Evolutionary conservation across 1,140 invertebrate species (phyloP), one percentile per base, ranked within the genome.

Genomic region (Drosophila punjabiensis): DNA sequence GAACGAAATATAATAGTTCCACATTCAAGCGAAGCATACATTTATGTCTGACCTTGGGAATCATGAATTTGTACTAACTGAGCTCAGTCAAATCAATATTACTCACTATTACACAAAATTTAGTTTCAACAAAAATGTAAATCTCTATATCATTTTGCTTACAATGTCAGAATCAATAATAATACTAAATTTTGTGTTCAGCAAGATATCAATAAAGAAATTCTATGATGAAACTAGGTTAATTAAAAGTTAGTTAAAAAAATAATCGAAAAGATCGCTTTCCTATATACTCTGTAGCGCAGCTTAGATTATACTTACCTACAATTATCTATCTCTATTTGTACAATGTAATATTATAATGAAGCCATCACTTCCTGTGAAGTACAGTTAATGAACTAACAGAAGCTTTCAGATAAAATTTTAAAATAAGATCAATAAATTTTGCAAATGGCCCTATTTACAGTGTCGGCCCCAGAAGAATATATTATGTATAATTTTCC

Each of bases 361-460:
- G 5, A 14, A 55, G 30, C 20, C 32, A 5, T 20, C 18, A 55
- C 52, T 33, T 18, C 10, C 28, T 35, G 18, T 33, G 52, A 33
- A 35, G 13, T 35, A 55, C n/a, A 55, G 30, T 20, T 35, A 33
- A 55, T 30, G 33, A 55, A 20, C 13, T 18, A 35, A 55, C 18
- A 55, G 18, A 33, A 37, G 35, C 20, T 37, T 37, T 37, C 32
- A 16, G 1, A 56, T 37, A 24, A 16, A 35, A 56, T 37, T 56
- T 13, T 56, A 37, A 37, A 32, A 35, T 35, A 35, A 35, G 13
- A 20, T 16, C 32, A 55, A 55, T 20, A 14, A 55, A 55, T 56
- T 37, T 10, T 16, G 13, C 18, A 35, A 55, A 55, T 55, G 32
- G 52, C 53, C 53, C 37, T 55, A 55, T 55, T 55, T 35, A 55